Evolutionary conservation across 2,888 invertebrate genomes (phyloP).

Genomic region (Agrilus biguttatus): DNA sequence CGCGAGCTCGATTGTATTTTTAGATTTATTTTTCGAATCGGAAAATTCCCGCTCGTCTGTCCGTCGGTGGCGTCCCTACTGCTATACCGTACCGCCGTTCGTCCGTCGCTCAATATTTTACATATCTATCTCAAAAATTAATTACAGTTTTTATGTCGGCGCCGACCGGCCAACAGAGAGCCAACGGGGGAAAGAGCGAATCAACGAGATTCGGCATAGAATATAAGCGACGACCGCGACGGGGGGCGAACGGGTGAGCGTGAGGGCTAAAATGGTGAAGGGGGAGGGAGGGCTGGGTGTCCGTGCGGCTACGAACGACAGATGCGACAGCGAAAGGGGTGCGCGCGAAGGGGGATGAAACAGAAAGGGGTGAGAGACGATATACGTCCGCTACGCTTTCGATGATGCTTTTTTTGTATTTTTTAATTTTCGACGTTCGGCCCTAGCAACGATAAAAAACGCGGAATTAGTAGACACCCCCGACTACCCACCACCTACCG

Average conservation of each 20-base stretch:
- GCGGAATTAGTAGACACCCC: no score
- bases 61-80: background rate
- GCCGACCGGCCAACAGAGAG: constrained; percentile 16
- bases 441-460: no score
- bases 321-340: no score
- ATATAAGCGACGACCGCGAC: constrained; percentile 9
- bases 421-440: no score
- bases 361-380: no score
- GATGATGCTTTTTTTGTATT: constrained; percentile 1
- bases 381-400: no score
- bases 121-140: constrained; percentile 32
- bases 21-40: constrained; percentile 29
- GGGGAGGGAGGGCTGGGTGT: no score
- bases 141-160: constrained; percentile 25
- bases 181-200: constrained; percentile 1
- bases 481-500: background rate
- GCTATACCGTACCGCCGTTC: no score
- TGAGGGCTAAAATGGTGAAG: constrained; percentile 1
- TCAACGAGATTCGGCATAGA: constrained; percentile 12
- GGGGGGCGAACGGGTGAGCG: constrained; percentile 4
- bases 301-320: no score
- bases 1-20: constrained; percentile 26
- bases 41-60: constrained; percentile 15
- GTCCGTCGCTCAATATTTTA: constrained; percentile 25
- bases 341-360: no score